Percentiles rank a stretch among this genome's conserved stretches.
These are phyloP conservation scores for Pelobates cultripes DNA, from an alignment of 2,797 vertebrate species.

Conservation along the genomic window DNA sequence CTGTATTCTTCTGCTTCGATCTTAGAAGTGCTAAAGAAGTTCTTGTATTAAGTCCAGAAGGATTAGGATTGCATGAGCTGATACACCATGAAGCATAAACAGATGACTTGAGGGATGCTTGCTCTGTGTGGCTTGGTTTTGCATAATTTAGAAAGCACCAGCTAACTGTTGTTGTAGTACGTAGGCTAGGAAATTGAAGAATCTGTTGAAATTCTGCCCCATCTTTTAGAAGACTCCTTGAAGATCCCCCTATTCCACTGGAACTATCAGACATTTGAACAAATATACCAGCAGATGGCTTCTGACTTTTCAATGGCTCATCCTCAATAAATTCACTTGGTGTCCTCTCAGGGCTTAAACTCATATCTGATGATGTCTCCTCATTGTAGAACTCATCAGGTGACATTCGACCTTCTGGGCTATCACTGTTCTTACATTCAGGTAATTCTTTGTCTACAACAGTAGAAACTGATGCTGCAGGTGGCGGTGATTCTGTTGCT, in stretches of 20 bases:
- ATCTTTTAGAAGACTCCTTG: slow-evolving; percentile 81
- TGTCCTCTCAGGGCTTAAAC: slow-evolving; percentile 81
- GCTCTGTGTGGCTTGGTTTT: slow-evolving; percentile 86
- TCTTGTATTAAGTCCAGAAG: slow-evolving; percentile 92
- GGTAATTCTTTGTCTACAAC: slow-evolving; percentile 73
- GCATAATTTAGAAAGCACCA: slow-evolving; percentile 99
- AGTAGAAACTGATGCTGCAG: slow-evolving; percentile 22
- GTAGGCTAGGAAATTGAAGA: slow-evolving; percentile 91
- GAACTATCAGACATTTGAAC: slow-evolving; percentile 80
- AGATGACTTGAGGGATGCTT: slow-evolving; percentile 80
- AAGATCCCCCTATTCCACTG: slow-evolving; percentile 71
- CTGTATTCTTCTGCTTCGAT: slow-evolving; percentile 87
- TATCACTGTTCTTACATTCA: slow-evolving; percentile 84
- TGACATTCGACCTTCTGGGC: slow-evolving; percentile 81
- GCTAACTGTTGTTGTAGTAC: slow-evolving; percentile 90
- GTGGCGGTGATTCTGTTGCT: slow-evolving; percentile 71
- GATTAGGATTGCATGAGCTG: slow-evolving; percentile 94
- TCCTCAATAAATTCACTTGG: slow-evolving; percentile 71
- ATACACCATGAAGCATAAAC: slow-evolving; percentile 95
- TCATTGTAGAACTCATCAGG: slow-evolving; percentile 90
- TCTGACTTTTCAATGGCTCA: slow-evolving; percentile 68
- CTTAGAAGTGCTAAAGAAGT: slow-evolving; percentile 89
- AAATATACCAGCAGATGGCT: slow-evolving; percentile 80
- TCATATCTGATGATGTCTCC: slow-evolving; percentile 80
- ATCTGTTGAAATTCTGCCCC: slow-evolving; percentile 85